Conservation (phyloP, 2,113 vertebrate species). For the Pycnonotus jocosus region DNA sequence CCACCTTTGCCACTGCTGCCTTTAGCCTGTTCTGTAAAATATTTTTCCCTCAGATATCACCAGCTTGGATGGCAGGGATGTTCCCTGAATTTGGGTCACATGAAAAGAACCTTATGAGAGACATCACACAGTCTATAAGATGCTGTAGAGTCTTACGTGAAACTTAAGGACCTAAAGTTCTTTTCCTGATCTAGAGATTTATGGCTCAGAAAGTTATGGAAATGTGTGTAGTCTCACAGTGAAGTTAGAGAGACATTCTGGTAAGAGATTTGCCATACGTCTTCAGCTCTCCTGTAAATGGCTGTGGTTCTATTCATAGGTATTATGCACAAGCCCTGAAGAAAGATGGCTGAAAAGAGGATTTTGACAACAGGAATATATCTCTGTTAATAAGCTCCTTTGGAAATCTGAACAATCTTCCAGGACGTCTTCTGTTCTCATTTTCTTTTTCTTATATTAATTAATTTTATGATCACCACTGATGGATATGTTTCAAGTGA, state of each 20-base stretch:
- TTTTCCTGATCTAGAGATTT: neutral
- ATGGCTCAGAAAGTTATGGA: neutral
- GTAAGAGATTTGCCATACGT: neutral
- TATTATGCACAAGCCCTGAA: neutral
- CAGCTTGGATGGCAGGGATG: neutral
- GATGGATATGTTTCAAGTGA: conserved; percentile 52
- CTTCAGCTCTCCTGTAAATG: neutral
- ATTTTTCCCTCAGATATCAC: fast-evolving
- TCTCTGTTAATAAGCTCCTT: conserved; percentile 32
- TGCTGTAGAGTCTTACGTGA: neutral
- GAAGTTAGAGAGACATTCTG: neutral
- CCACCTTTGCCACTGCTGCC: neutral
- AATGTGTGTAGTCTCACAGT: neutral
- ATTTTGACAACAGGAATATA: conserved; percentile 20
- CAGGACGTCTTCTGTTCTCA: neutral
- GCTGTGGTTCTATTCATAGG: neutral
- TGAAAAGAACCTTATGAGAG: neutral
- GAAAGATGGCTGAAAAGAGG: conserved; percentile 5
- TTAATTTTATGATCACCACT: conserved; percentile 39
- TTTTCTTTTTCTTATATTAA: conserved; percentile 28
- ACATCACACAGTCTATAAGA: neutral
- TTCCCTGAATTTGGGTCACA: neutral
- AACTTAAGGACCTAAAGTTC: neutral
- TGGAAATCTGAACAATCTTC: conserved; percentile 19
- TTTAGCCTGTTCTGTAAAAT: neutral